Base-by-base conservation (phyloP, 2,113 vertebrate species). In the Tautogolabrus adspersus region DNA sequence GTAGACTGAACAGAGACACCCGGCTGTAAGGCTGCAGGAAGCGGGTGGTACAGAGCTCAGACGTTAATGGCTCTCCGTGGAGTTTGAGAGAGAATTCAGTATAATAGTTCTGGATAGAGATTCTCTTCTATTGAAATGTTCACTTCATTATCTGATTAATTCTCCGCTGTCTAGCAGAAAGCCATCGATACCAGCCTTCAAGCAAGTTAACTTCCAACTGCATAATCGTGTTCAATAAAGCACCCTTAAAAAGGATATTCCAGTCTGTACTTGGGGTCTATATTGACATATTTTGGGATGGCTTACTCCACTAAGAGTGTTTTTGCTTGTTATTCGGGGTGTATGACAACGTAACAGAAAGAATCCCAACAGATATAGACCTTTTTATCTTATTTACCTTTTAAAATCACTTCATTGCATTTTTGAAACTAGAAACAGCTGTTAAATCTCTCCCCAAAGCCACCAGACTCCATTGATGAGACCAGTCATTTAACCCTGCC, bases 51-150 rank as follows among this genome's bases (percentile, higher is more conserved):
- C 30, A 60, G 34, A 70, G 46, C 54, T 70, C 34, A 44, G 21
- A 65, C 16, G 8, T 62, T 81, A 78, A 55, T 55, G 58, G 21
- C 23, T 65, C 23, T 71, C 63, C 57, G n/a, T 66, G 61, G 57
- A 63, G 42, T 72, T 56, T 54, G 37, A 10, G 49, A 72, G 42
- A 69, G 52, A 75, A 67, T 72, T 44, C 62, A 16, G 23, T 38
- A 30, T 51, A 44, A 74, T 42, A 37, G 11, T 11, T 65, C 22
- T 23, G 3, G 0, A 60, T 61, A 62, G 12, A 52, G n/a, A 37
- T 42, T 46, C 5, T 23, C 42, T 66, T 66, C 46, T 12, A 59
- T 66, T 76, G 21, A 72, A 75, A 79, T 42, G 22, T 38, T 56
- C 26, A 47, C 19, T 21, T 46, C 60, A 57, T 75, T 64, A 77